Percentiles rank a stretch among this genome's conserved stretches.
These are phyloP conservation scores for Cydia strobilella DNA, from an alignment of 1,140 invertebrate species.

Conservation along the genomic window DNA sequence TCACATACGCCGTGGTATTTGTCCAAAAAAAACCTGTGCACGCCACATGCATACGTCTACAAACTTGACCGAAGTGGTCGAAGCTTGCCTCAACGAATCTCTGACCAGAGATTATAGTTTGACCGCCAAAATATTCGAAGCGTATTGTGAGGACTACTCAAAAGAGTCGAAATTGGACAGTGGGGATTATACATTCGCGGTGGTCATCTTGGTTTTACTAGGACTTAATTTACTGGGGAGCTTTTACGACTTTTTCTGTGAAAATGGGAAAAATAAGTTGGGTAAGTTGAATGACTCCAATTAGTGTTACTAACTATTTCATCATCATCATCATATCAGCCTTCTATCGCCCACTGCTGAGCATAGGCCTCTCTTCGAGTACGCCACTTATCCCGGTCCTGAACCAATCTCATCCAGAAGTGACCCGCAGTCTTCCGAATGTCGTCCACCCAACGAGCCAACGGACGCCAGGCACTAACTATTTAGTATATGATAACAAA, in stretches of 20 bases:
- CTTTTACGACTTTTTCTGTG: constrained; percentile 40
- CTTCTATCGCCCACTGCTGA: no score
- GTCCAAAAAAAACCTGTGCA: constrained; percentile 45
- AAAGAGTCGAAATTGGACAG: constrained; percentile 39
- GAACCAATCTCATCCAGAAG: no score
- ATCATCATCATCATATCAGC: no score
- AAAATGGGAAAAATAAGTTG: constrained; percentile 29
- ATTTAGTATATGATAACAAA: no score
- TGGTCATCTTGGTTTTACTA: constrained; percentile 38
- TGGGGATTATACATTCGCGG: constrained; percentile 41
- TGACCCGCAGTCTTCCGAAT: no score
- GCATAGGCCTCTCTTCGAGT: no score
- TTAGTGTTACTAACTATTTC: no score
- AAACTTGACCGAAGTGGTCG: constrained; percentile 33
- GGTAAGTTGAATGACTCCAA: background rate
- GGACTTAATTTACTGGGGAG: constrained; percentile 48
- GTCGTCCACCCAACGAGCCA: no score
- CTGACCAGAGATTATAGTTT: constrained; percentile 43
- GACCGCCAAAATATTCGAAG: constrained; percentile 41
- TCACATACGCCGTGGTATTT: constrained; percentile 64
- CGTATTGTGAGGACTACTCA: constrained; percentile 37
- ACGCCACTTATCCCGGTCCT: no score
- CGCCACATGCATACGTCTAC: background rate
- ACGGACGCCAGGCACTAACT: no score
- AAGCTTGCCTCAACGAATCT: constrained; percentile 49